Evolutionary conservation across 2,797 vertebrate genomes (phyloP).

Genomic region (Hybognathus amarus): DNA sequence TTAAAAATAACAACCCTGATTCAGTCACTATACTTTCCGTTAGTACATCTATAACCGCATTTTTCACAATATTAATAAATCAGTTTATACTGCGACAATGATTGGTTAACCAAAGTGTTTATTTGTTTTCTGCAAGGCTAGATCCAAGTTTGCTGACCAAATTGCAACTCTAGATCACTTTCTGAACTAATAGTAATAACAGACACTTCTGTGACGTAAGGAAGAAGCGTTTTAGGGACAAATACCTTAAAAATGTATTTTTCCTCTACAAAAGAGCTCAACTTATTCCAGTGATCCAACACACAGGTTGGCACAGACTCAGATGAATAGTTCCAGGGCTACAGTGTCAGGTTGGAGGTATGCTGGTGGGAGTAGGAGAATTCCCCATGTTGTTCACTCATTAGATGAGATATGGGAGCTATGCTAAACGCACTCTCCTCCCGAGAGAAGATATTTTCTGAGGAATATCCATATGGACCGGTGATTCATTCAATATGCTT

Average conservation of each 20-base stretch:
- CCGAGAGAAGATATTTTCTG: constrained; percentile 50
- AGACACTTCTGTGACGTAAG: neutral
- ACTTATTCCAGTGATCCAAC: constrained; percentile 54
- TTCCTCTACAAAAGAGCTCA: constrained; percentile 33
- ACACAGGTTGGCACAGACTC: constrained; percentile 60
- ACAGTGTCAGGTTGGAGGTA: constrained; percentile 68
- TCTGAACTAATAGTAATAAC: neutral
- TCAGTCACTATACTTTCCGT: constrained; percentile 34
- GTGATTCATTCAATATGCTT: constrained; percentile 13
- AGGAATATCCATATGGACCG: constrained; percentile 30
- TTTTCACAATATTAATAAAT: neutral
- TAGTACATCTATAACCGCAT: neutral
- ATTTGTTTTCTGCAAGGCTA: neutral
- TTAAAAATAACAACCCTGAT: neutral
- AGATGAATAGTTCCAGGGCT: constrained; percentile 57
- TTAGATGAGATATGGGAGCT: constrained; percentile 63
- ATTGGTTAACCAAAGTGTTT: neutral
- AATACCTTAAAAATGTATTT: constrained; percentile 51
- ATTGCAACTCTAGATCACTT: neutral
- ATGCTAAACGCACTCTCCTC: constrained; percentile 58
- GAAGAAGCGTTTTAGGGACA: constrained; percentile 7
- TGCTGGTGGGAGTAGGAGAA: constrained; percentile 67
- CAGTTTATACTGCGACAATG: neutral
- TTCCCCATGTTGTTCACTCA: constrained; percentile 59
- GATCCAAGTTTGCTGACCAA: neutral